Conservation (phyloP, 1,140 invertebrate genomes). For the Drosophila ambigua region DNA sequence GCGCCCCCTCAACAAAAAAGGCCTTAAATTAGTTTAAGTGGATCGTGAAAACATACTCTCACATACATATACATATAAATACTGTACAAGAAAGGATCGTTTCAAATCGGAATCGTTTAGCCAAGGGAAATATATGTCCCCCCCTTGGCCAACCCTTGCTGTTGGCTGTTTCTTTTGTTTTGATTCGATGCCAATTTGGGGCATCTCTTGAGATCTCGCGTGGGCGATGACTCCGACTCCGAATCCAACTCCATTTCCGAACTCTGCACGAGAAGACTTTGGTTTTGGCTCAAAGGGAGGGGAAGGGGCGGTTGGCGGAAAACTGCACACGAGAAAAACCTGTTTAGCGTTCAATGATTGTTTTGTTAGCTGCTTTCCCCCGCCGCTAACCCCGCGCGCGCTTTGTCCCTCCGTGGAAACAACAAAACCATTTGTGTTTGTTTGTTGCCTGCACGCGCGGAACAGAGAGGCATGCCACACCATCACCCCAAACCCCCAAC, state of each 20-base stretch:
- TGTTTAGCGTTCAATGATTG: slow-evolving; percentile 80
- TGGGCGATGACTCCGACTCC: slow-evolving; percentile 39
- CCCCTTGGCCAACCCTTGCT: no score
- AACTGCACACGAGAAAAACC: slow-evolving; percentile 80
- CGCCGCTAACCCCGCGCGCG: background rate
- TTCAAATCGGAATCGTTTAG: background rate
- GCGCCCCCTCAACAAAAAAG: slow-evolving; percentile 16
- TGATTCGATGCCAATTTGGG: slow-evolving; percentile 36
- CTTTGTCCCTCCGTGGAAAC: slow-evolving; percentile 18
- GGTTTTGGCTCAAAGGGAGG: slow-evolving; percentile 19
- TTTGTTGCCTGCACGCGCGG: slow-evolving; percentile 62
- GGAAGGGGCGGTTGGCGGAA: slow-evolving; percentile 59
- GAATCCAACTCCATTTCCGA: slow-evolving; percentile 23
- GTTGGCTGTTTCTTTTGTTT: slow-evolving; percentile 39
- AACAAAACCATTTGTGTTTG: slow-evolving; percentile 59
- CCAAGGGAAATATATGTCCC: background rate
- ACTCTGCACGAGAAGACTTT: slow-evolving; percentile 10
- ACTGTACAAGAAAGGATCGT: no score
- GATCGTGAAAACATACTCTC: background rate
- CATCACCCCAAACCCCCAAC: slow-evolving; percentile 11
- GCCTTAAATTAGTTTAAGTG: slow-evolving; percentile 22
- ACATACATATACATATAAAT: no score
- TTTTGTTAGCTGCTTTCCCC: slow-evolving; percentile 34
- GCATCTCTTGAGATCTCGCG: slow-evolving; percentile 43
- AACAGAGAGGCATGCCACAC: slow-evolving; percentile 52